Evolutionary conservation across 2,797 vertebrate species (phyloP), one percentile per base, ranked within the genome.

Genomic region (Micromesistius poutassou): DNA sequence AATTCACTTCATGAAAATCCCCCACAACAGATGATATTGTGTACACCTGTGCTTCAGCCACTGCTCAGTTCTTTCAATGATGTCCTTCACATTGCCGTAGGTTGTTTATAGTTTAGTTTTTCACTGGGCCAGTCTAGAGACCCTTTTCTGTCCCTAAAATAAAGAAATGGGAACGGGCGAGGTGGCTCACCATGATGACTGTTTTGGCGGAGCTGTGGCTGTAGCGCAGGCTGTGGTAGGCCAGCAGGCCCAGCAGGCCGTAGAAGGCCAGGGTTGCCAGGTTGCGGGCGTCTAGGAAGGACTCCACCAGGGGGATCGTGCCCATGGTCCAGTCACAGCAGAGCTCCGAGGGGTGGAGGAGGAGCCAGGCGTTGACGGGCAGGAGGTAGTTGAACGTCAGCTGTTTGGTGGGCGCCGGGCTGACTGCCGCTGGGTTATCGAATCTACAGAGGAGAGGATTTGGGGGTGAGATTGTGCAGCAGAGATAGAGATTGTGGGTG

Each of bases 261-360:
- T 98, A 99, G 91, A 99, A 98, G 4, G 82, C 81, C 84, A 98
- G 82, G 0, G 98, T 99, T 83, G 97, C 96, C 84, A 98, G 70
- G 90, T 99, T 99, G 74, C 97, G 94, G 10, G 92, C 79, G 89
- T 99, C 98, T 4, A 98, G 79, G 35, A 96, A 77, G 0, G 96
- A 97, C 81, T 99, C 98, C 87, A 99, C 96, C 7, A 99, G 91
- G 38, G 98, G 97, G 85, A 99, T 97, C 80, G 98, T 99, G 84
- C 97, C 98, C 98, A 99, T 99, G 25, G 98, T 99, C 98, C 98
- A 99, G 89, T 99, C 98, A 73, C 98, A 99, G 91, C 98, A 99
- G 35, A 99, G 93, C 84, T 98, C 97, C 0, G 97, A 98, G 1
- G 98, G 98, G 81, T 98, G 96, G 78, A 99, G 93, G 50, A 99